phyloP scores from a whole-genome alignment of 2,797 vertebrate species.

The Eutrigla gurnardus region DNA sequence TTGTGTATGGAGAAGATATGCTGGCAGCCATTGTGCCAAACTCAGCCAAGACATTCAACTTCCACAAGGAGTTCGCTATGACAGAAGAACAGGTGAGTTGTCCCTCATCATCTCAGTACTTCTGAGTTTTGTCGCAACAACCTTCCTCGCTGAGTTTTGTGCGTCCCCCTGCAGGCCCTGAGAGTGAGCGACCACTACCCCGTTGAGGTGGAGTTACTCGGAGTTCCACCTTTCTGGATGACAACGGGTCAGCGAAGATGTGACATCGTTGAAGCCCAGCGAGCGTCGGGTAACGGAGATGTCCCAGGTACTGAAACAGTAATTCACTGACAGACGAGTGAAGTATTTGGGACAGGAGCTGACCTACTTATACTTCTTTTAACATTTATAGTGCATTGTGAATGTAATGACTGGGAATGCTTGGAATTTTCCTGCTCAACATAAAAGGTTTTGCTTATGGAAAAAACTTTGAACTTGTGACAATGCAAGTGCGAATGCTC shows the following conservation, averaged over 20 bases:
- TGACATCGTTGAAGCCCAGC: not conserved
- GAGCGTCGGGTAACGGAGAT: constrained; percentile 7
- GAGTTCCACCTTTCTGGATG: constrained; percentile 15
- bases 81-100: constrained; percentile 65
- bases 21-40: constrained; percentile 67
- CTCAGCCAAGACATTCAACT: constrained; percentile 79
- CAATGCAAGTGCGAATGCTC: too few relatives aligned
- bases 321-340: constrained; percentile 10
- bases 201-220: constrained; percentile 70
- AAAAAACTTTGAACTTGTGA: too few relatives aligned
- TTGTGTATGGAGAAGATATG: constrained; percentile 77
- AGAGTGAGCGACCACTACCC: constrained; percentile 74
- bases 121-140: not conserved
- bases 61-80: constrained; percentile 69
- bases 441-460: constrained; percentile 2
- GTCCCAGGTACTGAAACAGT: constrained; percentile 42
- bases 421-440: constrained; percentile 24
- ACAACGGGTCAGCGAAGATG: not conserved
- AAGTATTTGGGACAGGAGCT: not conserved
- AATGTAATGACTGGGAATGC: constrained; percentile 20
- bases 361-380: not conserved
- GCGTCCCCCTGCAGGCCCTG: constrained; percentile 55
- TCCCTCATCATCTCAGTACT: not conserved
- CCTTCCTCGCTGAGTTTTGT: not conserved
- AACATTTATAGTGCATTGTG: not conserved